Conservation (phyloP, 2,888 invertebrate species). For the Stictocephala bisonia region DNA sequence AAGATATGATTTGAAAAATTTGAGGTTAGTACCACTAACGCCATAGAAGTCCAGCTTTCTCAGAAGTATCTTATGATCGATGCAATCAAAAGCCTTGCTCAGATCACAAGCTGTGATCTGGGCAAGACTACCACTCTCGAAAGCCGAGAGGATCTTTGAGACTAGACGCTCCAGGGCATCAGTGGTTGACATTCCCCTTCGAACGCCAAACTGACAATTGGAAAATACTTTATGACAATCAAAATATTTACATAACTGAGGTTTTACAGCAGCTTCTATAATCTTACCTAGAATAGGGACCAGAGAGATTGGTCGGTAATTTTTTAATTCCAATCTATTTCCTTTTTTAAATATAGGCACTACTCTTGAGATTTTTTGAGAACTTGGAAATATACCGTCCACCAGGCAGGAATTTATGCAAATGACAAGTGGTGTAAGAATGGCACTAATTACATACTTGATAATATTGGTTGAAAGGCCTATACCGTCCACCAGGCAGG, state of each 20-base stretch:
- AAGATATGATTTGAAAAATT: background rate
- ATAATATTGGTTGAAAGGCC: too few relatives aligned
- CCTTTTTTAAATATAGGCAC: slow-evolving; percentile 5
- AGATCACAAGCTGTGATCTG: background rate
- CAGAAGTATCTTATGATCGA: background rate
- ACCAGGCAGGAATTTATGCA: too few relatives aligned
- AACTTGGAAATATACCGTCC: slow-evolving; percentile 2
- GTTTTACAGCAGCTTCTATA: background rate
- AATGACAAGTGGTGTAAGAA: too few relatives aligned
- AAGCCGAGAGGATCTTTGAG: background rate
- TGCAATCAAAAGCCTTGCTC: background rate
- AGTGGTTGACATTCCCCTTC: background rate
- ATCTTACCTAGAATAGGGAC: background rate
- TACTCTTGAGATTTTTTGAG: background rate
- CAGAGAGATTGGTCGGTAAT: slow-evolving; percentile 7
- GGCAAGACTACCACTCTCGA: background rate
- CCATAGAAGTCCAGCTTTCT: background rate
- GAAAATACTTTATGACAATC: background rate
- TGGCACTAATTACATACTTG: too few relatives aligned
- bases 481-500: too few relatives aligned
- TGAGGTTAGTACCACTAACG: background rate
- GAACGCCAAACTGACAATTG: background rate
- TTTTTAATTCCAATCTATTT: background rate
- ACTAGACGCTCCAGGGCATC: background rate
- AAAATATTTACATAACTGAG: background rate